Base-by-base conservation (phyloP, 2,113 vertebrate species). In the Cebus imitator region DNA sequence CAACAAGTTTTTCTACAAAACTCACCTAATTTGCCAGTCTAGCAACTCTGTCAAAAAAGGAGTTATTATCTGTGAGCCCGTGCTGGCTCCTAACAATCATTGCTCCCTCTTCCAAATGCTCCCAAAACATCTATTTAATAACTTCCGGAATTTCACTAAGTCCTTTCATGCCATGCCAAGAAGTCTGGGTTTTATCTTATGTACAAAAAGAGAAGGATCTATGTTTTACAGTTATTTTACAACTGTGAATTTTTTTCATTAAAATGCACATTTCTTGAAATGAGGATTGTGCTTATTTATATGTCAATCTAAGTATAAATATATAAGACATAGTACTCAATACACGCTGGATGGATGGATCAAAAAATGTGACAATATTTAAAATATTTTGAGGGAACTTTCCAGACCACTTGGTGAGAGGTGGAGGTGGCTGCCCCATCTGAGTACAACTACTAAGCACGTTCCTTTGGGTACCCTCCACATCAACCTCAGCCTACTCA, bases 31-130 rank as follows among this genome's bases (percentile, higher is more conserved):
- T 96, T 97, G 20, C 90, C 30, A 92, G 32, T 90, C 83, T 97
- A 90, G n/a, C 40, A 97, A 93, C 76, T 97, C 48, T 96, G 81
- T 92, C 92, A 96, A 95, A 96, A 94, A 87, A 70, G n/a, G 91
- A 95, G 68, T 95, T 96, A 87, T 92, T 90, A 75, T 96, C 90
- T 95, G 80, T 90, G 94, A 97, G 70, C 50, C 55, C 45, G 90
- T 68, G 70, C 92, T 97, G 90, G 35, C 30, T 96, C 45, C 12
- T 90, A 96, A 90, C 87, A 64, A 92, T 95, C 81, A 92, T 87
- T 96, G 30, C 55, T 90, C 94, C 95, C 52, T 40, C 73, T 92
- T 94, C 45, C 50, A 83, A 96, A 95, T 95, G 85, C 64, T 96
- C 35, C 80, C 37, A 87, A 97, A 97, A 81, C 84, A 94, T 90